Evolutionary conservation across 2,797 vertebrate species (phyloP).

Genomic region (Tamandua tetradactyla): DNA sequence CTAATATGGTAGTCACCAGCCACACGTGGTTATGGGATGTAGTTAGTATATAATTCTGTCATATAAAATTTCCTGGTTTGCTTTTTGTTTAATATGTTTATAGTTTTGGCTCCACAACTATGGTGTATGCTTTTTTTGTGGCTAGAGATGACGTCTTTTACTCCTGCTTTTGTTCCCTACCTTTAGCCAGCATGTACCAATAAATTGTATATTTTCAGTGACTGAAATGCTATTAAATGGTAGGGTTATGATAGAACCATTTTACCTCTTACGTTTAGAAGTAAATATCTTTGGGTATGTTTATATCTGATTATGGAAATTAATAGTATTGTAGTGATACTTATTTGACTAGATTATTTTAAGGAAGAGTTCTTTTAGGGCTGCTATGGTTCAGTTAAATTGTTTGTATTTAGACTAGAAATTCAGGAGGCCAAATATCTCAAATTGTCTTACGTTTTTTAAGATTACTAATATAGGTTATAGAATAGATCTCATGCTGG

Average conservation of each 20-base stretch:
- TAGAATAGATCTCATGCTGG: neutral
- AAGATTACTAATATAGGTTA: neutral
- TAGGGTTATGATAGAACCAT: slow-evolving; percentile 12
- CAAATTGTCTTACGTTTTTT: neutral
- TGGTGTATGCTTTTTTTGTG: neutral
- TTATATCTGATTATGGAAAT: neutral
- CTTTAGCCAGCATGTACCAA: neutral
- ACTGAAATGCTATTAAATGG: neutral
- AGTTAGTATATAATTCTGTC: neutral
- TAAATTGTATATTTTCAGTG: slow-evolving; percentile 1
- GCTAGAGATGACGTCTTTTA: neutral
- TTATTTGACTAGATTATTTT: neutral
- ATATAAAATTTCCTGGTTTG: neutral
- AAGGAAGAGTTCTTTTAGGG: neutral
- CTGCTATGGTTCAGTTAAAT: neutral
- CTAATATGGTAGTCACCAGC: neutral
- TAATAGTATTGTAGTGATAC: slow-evolving; percentile 3
- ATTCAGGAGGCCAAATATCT: neutral
- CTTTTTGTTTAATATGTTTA: slow-evolving; percentile 14
- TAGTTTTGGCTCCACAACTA: neutral
- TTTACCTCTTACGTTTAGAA: slow-evolving; percentile 35
- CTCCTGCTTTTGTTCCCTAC: neutral
- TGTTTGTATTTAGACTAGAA: slow-evolving; percentile 35
- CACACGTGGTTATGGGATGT: neutral
- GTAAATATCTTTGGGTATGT: neutral